These are phyloP conservation scores for Cancer borealis DNA, from an alignment of 2,888 invertebrate species.

Conservation along the genomic window DNA sequence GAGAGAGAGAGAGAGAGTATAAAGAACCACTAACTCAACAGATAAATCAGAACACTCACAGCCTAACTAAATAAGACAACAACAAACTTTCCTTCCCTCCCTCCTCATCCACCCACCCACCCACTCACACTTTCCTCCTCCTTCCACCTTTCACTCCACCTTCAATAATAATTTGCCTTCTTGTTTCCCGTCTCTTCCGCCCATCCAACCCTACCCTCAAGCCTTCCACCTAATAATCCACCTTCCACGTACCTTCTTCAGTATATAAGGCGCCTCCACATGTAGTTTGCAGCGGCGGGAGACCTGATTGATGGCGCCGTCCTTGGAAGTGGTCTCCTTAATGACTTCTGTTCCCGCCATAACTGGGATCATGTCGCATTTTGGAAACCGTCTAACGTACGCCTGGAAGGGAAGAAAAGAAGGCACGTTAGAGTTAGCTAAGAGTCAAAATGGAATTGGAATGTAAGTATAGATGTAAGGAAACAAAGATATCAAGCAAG, in stretches of 20 bases:
- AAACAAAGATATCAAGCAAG: too few species aligned
- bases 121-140: too few species aligned
- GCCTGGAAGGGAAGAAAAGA: constrained; percentile 84
- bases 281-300: constrained; percentile 93
- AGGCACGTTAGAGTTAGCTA: background rate
- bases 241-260: constrained; percentile 88
- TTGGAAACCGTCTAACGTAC: constrained; percentile 95
- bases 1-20: background rate
- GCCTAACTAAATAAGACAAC: background rate
- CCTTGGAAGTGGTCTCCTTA: constrained; percentile 88
- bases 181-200: background rate
- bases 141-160: background rate
- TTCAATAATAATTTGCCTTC: background rate
- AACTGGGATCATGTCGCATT: constrained; percentile 95
- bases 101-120: background rate
- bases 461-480: background rate
- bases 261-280: constrained; percentile 95
- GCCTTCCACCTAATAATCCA: background rate
- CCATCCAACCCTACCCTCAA: background rate
- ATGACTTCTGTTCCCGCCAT: constrained; percentile 92
- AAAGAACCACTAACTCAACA: background rate
- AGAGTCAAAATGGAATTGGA: background rate
- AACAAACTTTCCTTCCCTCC: background rate
- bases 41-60: background rate
- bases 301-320: constrained; percentile 89